These are phyloP conservation scores for Tridacna gigas DNA, from an alignment of 2,888 invertebrate species.

Conservation along the genomic window DNA sequence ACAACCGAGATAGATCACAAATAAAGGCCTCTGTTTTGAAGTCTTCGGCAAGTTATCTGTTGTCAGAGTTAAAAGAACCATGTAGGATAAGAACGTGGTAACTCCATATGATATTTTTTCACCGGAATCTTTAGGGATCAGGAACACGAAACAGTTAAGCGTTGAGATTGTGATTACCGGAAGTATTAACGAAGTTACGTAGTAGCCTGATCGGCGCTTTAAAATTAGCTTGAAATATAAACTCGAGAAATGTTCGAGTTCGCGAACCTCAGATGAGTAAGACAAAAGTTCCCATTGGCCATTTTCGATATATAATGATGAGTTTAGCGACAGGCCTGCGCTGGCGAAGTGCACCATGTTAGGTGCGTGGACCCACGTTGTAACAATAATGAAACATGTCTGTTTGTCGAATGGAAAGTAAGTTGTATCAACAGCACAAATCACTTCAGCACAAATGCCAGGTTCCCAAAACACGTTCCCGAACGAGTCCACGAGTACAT, in stretches of 20 bases:
- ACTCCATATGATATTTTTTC: slow-evolving; percentile 4
- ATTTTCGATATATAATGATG: neutral
- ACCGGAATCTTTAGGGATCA: neutral
- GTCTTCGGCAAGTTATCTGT: slow-evolving; percentile 7
- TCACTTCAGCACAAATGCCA: neutral
- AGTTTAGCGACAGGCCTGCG: neutral
- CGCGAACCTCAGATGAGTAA: neutral
- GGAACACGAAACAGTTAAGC: neutral
- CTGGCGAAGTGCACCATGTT: neutral
- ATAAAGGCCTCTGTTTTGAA: neutral
- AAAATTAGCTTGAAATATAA: neutral
- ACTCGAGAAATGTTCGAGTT: neutral
- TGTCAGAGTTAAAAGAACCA: neutral
- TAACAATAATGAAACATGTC: neutral
- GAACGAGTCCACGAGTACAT: neutral
- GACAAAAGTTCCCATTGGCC: neutral
- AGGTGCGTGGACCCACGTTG: slow-evolving; percentile 7
- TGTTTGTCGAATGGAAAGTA: slow-evolving; percentile 10
- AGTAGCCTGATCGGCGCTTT: neutral
- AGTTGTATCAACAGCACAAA: neutral
- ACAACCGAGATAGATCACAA: neutral
- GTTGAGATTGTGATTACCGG: slow-evolving; percentile 3
- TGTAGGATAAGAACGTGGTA: slow-evolving; percentile 8
- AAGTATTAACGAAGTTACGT: neutral
- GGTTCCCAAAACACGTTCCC: slow-evolving; percentile 6